Evolutionary conservation across 2,113 vertebrate genomes (phyloP).

Genomic region (Columba janthina): DNA sequence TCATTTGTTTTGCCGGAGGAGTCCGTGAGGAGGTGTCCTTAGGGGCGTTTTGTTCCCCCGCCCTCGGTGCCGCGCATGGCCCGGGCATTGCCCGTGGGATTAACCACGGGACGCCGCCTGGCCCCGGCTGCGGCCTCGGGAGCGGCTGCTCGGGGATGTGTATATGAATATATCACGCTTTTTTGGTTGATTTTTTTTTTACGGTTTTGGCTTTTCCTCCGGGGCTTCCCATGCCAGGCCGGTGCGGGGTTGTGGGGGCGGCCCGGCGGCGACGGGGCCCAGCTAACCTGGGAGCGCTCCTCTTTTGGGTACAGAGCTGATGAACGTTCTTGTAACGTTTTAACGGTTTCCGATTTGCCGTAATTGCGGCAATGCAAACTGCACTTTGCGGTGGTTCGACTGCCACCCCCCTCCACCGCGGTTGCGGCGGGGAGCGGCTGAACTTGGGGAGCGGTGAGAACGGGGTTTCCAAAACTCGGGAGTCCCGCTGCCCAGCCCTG

Average conservation of each 20-base stretch:
- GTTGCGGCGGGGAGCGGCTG: not conserved
- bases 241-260: too few species aligned
- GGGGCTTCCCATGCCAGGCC: not conserved
- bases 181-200: not conserved
- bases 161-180: not conserved
- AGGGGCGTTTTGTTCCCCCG: not conserved
- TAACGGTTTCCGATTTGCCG: constrained; percentile 57
- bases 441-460: not conserved
- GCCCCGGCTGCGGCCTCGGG: not conserved
- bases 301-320: constrained; percentile 20
- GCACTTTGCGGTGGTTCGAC: constrained; percentile 44
- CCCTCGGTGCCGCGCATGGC: not conserved
- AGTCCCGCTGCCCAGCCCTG: not conserved
- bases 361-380: constrained; percentile 31
- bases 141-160: not conserved
- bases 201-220: not conserved
- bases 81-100: too few species aligned
- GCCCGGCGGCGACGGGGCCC: not conserved
- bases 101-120: not conserved
- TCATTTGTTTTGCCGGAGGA: not conserved
- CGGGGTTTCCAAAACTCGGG: not conserved
- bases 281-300: not conserved
- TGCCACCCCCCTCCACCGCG: constrained; percentile 15
- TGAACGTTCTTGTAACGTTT: constrained; percentile 42
- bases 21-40: too few species aligned